Base-by-base conservation (phyloP, 2,888 invertebrate species). In the Leptogaster cylindrica region DNA sequence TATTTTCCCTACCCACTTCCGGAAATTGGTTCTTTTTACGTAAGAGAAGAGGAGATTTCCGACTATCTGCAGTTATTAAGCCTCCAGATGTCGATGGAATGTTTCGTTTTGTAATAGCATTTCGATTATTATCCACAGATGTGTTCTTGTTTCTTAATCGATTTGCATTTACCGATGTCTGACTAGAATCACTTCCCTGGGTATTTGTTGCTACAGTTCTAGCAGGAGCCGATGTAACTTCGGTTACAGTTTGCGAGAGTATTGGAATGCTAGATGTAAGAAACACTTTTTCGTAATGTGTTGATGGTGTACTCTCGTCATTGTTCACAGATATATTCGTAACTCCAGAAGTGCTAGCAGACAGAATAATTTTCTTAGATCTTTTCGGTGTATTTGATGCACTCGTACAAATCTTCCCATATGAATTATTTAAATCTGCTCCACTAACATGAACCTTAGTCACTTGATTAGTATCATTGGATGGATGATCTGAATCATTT, bases 281-380 rank as follows among this genome's bases (percentile, higher is more conserved):
- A 68, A 81, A 80, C 2, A 81, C 77, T 66, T 79, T 79, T 66
- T 81, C 80, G 46, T 80, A 80, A 69, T 80, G 79, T 6, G 67
- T 12, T 14, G 67, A 28, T 6, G 18, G 23, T 18, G 33, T 51
- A 16, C 28, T 67, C 23, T 70, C 73, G n/a, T 72, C 58, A 64
- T 75, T 77, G 70, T 78, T 78, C 20, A 80, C 78, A 18, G 78
- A 74, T 44, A 80, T 80, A 64, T 77, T 80, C 8, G 80, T 80
- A 2, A 80, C 74, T 8, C 79, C 79, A 4, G 78, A 78, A 3
- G 77, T 75, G 51, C 78, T 79, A 41, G 79, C 78, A 39, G 76
- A 77, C 36, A 79, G 74, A 71, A 79, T 80, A 14, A 79, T 76
- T 71, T 79, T 79, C 68, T 79, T 79, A 39, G 72, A 70, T 31